Evolutionary conservation across 2,797 vertebrate species (phyloP).

Genomic region (Crenichthys baileyi): DNA sequence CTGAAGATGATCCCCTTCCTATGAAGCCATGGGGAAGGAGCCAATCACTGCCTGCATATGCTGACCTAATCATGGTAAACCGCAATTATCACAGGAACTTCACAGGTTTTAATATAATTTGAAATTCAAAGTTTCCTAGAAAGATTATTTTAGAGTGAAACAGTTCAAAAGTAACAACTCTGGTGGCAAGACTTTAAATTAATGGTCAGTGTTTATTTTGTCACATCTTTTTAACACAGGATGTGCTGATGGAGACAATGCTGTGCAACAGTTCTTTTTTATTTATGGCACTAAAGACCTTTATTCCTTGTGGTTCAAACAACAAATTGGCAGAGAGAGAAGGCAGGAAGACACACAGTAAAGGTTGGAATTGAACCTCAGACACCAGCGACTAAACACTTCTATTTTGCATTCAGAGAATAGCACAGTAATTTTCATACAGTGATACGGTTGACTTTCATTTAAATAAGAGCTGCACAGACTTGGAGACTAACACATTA

Average conservation of each 20-base stretch:
- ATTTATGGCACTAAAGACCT: no score
- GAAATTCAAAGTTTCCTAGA: neutral
- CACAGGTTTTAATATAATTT: neutral
- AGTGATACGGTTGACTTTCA: neutral
- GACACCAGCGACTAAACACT: neutral
- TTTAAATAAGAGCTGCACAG: neutral
- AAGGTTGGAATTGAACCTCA: neutral
- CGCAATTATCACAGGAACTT: neutral
- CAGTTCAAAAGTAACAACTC: neutral
- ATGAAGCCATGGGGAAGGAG: conserved; percentile 76
- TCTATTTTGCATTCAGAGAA: neutral
- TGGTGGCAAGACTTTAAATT: no score
- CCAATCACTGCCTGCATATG: conserved; percentile 77
- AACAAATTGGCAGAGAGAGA: neutral
- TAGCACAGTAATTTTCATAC: neutral
- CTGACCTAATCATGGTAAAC: conserved; percentile 76
- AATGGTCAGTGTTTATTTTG: no score
- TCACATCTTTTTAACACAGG: no score
- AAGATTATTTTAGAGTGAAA: neutral
- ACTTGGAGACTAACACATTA: no score
- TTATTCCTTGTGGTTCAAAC: neutral
- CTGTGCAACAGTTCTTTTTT: no score
- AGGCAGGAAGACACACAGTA: neutral
- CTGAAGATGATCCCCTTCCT: conserved; percentile 69
- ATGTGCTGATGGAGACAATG: no score